These are phyloP conservation scores for Spinibarbus caldwelli DNA, from an alignment of 2,797 vertebrate species.

Conservation along the genomic window DNA sequence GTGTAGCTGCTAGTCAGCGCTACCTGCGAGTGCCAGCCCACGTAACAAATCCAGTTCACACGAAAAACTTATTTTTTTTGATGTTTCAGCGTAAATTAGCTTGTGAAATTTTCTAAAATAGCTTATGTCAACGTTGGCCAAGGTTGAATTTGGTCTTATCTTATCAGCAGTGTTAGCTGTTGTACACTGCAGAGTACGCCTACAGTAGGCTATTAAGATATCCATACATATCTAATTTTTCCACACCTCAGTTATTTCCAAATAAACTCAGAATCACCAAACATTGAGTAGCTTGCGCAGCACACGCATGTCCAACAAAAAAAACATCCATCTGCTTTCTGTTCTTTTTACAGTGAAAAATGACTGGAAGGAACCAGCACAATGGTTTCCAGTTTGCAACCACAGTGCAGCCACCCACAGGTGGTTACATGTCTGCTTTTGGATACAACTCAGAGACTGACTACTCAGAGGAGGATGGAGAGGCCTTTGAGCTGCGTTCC, in stretches of 20 bases:
- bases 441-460: constrained; percentile 86
- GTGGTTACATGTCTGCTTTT: constrained; percentile 81
- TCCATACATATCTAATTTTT: not conserved
- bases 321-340: not conserved
- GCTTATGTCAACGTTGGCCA: not conserved
- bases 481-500: constrained; percentile 88
- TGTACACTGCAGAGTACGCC: not conserved
- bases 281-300: not conserved
- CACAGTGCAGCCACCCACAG: constrained; percentile 72
- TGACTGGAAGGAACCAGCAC: constrained; percentile 85
- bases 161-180: constrained; percentile 1
- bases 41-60: not conserved
- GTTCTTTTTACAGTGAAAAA: constrained; percentile 67
- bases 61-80: not conserved
- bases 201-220: no score
- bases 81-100: not conserved
- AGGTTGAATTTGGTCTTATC: not conserved
- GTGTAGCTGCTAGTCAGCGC: constrained; percentile 5
- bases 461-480: constrained; percentile 86
- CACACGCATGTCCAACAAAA: not conserved
- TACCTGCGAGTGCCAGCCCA: not conserved
- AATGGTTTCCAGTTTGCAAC: constrained; percentile 81
- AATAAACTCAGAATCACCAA: not conserved
- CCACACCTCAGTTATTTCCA: not conserved
- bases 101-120: not conserved